Evolutionary conservation across 2,888 invertebrate species (phyloP).

Genomic region (Metacarcinus magister): DNA sequence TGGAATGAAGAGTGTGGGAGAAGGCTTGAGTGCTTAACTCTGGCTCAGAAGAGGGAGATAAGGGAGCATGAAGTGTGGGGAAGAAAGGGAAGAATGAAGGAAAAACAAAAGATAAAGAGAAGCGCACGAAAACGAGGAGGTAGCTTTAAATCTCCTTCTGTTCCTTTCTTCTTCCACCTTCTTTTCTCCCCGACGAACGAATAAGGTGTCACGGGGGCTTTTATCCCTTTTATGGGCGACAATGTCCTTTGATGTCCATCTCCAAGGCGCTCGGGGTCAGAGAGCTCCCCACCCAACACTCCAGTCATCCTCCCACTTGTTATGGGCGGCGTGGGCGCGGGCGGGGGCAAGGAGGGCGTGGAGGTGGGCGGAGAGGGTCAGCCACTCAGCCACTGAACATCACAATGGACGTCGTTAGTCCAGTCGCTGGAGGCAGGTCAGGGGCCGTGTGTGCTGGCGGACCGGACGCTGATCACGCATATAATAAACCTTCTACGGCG

Average conservation of each 20-base stretch:
- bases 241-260: conserved; percentile 50
- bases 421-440: neutral
- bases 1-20: conserved; percentile 12
- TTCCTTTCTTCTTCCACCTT: neutral
- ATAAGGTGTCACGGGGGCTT: conserved; percentile 49
- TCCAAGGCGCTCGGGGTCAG: neutral
- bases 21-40: conserved; percentile 20
- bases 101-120: neutral
- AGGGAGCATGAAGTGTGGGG: neutral
- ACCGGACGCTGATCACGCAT: neutral
- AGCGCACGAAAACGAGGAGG: conserved; percentile 18
- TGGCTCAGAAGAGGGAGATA: neutral
- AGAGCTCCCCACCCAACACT: neutral
- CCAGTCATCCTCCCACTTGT: conserved; percentile 45
- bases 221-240: conserved; percentile 43
- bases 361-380: conserved; percentile 32
- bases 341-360: conserved; percentile 35
- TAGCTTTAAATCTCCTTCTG: neutral
- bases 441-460: neutral
- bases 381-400: conserved; percentile 13
- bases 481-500: conserved; percentile 31
- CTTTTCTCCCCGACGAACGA: neutral
- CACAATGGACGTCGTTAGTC: conserved; percentile 60
- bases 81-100: neutral
- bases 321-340: conserved; percentile 2